Percentiles rank a stretch among this genome's conserved stretches.
Conservation (phyloP, 1,140 invertebrate species). For the Linepithema humile region DNA sequence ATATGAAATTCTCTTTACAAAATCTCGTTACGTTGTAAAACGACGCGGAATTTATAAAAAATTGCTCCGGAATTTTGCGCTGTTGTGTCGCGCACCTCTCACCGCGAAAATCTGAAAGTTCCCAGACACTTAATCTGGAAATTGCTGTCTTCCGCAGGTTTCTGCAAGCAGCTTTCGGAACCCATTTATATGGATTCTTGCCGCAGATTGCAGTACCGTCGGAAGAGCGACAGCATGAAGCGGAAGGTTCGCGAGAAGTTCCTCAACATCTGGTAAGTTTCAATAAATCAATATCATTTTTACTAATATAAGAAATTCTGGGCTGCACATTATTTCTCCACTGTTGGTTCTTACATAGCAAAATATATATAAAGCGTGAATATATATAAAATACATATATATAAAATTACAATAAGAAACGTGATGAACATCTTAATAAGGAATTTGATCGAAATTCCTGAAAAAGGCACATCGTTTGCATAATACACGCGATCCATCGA, state of each 20-base stretch:
- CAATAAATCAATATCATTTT: slow-evolving; percentile 11
- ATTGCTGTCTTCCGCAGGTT: slow-evolving; percentile 83
- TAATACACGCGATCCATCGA: too few relatives aligned
- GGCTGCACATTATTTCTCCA: background rate
- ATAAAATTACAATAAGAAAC: background rate
- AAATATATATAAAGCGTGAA: too few relatives aligned
- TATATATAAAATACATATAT: too few relatives aligned
- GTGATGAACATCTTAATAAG: background rate
- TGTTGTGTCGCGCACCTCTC: background rate
- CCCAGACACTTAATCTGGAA: slow-evolving; percentile 43
- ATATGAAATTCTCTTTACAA: slow-evolving; percentile 11
- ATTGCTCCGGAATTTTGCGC: background rate
- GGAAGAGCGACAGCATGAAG: slow-evolving; percentile 88
- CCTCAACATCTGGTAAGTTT: slow-evolving; percentile 88
- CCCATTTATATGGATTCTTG: slow-evolving; percentile 86
- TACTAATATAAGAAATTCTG: background rate
- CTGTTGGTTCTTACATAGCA: background rate
- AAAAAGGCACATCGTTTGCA: too few relatives aligned
- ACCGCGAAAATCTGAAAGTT: slow-evolving; percentile 26
- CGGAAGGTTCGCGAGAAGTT: slow-evolving; percentile 89
- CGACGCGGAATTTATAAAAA: background rate
- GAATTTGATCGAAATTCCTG: too few relatives aligned
- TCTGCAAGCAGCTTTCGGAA: slow-evolving; percentile 87
- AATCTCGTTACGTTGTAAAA: slow-evolving; percentile 12
- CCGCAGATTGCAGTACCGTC: slow-evolving; percentile 86